A percentile compares a stretch with the other conserved stretches of the same genome.
These are phyloP conservation scores for Ardeotis arabs DNA, from an alignment of 2,113 vertebrate species.

Conservation along the genomic window DNA sequence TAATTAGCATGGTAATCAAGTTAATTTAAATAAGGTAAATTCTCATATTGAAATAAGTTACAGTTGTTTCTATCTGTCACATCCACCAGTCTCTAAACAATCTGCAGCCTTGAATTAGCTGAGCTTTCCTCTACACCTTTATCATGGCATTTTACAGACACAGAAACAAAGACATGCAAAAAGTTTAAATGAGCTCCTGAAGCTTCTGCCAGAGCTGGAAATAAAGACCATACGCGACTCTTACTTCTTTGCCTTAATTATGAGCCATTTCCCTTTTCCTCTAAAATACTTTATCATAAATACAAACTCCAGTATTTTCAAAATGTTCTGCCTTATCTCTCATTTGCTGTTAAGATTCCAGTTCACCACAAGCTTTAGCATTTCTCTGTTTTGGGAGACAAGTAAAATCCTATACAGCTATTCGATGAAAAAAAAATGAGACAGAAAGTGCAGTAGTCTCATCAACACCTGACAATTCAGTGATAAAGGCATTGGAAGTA, in stretches of 20 bases:
- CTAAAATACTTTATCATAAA: not conserved
- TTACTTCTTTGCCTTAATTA: not conserved
- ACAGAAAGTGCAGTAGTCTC: not conserved
- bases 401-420: not conserved
- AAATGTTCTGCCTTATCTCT: not conserved
- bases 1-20: not conserved
- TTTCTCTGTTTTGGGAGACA: not conserved
- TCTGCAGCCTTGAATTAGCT: not conserved
- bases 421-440: not conserved
- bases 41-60: not conserved
- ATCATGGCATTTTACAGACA: not conserved
- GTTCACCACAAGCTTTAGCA: not conserved
- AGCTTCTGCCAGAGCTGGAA: not conserved
- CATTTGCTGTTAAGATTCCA: not conserved
- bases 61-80: not conserved
- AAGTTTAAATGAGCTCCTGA: not conserved
- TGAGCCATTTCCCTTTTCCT: not conserved
- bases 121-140: not conserved
- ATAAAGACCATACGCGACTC: not conserved
- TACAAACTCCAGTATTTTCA: not conserved
- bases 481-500: not conserved
- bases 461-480: not conserved
- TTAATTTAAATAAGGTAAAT: not conserved
- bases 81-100: not conserved
- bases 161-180: not conserved